Base-by-base conservation (phyloP, 2,113 vertebrate genomes). In the Apeltes quadracus region DNA sequence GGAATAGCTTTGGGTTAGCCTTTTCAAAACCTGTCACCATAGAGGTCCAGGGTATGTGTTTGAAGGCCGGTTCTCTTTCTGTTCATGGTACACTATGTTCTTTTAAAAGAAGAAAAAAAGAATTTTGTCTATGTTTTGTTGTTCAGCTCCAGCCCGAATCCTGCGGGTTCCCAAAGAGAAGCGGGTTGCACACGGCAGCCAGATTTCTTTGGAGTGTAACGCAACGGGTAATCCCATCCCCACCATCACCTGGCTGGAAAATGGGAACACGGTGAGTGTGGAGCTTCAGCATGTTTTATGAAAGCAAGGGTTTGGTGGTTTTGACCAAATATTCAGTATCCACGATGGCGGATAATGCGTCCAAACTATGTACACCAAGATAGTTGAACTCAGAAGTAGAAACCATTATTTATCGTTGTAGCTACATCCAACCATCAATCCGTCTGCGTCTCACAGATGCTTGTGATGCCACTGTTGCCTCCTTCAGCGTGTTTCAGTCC, bases 181-280 rank as follows among this genome's bases (percentile, higher is more conserved):
- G 81, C 96, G 95, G 68, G 94, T 96, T 59, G 95, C 93, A 15
- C 98, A 96, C 59, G 96, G 96, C 34, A 95, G 95, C n/a, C 89
- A 96, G 91, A 94, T 98, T 74, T 95, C 92, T 0, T 74, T 99
- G 72, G 94, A 92, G 64, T 99, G 98, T 43, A 93, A 94, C 0
- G 97, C 96, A 0, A 95, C 95, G 0, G 98, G 98, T 32, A 95
- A 97, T 86, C 98, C 98, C 25, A 93, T 95, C 41, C 97, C 98
- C 36, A 95, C 94, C 16, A 86, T 99, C 84, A 96, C 95, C 72
- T 99, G 98, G 98, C 92, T 98, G 88, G 97, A 99, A 93, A 98
- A 98, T 10, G 97, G 97, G 68, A 97, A 97, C 90, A 92, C 95
- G 44, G 97, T 98, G 91, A 97, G 96, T 95, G 9, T 29, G 34